These are phyloP conservation scores for Sinelater perroti DNA, from an alignment of 2,888 invertebrate genomes.

Conservation along the genomic window DNA sequence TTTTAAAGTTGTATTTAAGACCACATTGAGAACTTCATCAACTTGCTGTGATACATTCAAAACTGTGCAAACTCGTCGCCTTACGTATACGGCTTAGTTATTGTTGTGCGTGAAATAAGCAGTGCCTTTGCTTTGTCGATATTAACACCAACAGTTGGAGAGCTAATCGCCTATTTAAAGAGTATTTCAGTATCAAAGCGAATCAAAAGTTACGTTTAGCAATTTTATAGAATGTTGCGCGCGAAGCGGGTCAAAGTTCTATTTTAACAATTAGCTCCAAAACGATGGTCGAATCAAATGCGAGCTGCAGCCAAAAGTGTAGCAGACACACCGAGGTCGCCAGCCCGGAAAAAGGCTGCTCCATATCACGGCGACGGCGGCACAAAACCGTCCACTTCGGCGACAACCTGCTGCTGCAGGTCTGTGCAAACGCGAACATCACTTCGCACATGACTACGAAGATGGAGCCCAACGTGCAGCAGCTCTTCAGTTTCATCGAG, in stretches of 20 bases:
- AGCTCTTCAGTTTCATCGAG: conserved; percentile 83
- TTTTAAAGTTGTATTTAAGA: not conserved
- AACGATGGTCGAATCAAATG: conserved; percentile 60
- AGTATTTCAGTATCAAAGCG: conserved; percentile 14
- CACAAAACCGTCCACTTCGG: conserved; percentile 84
- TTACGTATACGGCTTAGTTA: conserved; percentile 53
- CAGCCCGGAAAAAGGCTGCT: conserved; percentile 56
- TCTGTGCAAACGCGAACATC: conserved; percentile 74
- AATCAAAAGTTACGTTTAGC: conserved; percentile 46
- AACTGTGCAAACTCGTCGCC: conserved; percentile 54
- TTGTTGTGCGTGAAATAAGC: conserved; percentile 46
- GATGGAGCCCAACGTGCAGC: conserved; percentile 80
- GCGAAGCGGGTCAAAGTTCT: conserved; percentile 21
- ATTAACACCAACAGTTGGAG: conserved; percentile 44
- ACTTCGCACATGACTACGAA: conserved; percentile 63
- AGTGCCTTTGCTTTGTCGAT: conserved; percentile 53
- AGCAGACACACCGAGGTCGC: conserved; percentile 55
- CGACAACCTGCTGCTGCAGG: conserved; percentile 77
- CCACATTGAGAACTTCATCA: conserved; percentile 49
- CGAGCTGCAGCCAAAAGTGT: conserved; percentile 56
- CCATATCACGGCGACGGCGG: conserved; percentile 73
- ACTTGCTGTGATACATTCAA: conserved; percentile 57
- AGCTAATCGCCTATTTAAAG: conserved; percentile 14
- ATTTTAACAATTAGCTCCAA: conserved; percentile 34
- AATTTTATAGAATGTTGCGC: conserved; percentile 36